Base-by-base conservation (phyloP, 2,113 vertebrate species). In the Phyllopteryx taeniolatus region DNA sequence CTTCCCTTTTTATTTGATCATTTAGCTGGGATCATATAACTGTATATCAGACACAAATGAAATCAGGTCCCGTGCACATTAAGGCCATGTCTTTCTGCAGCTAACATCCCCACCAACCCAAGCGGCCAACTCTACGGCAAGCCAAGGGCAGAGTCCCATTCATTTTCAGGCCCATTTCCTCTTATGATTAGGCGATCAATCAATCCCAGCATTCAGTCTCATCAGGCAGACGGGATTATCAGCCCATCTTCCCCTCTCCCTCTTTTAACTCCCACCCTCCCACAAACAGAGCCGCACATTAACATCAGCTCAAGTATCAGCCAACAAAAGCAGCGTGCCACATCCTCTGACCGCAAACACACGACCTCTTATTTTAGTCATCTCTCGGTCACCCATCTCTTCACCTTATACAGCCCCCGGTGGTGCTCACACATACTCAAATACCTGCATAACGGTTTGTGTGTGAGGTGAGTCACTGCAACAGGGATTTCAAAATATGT, bases 111-210 rank as follows among this genome's bases (percentile, higher is more conserved):
- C 86, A 85, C 83, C 81, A 86, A 88, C 80, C 91, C 91, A 88
- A 89, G 86, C 81, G 83, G 86, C 80, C 81, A 85, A 83, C 85
- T 89, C 87, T 86, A 89, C 78, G 78, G 88, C 88, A 87, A 92
- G 92, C 91, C 93, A 93, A 93, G 93, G 93, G 93, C 93, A 94
- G 90, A 92, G 91, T 92, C 84, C 91, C 92, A 92, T 94, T 94
- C 92, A 94, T 94, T 94, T 94, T 94, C 93, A 93, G 93, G 91
- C 93, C 92, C 93, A 94, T 94, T 94, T 94, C 93, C 93, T 94
- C 90, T 89, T 91, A 93, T 94, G 93, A 94, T 94, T 94, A 94
- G 93, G 91, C 90, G 88, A 94, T 94, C 93, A 94, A 94, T 94
- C 93, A 94, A 94, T 94, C 91, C 91, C 84, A 89, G 91, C 90